Conservation (phyloP, 1,140 invertebrate species). For the Drosophila triauraria region DNA sequence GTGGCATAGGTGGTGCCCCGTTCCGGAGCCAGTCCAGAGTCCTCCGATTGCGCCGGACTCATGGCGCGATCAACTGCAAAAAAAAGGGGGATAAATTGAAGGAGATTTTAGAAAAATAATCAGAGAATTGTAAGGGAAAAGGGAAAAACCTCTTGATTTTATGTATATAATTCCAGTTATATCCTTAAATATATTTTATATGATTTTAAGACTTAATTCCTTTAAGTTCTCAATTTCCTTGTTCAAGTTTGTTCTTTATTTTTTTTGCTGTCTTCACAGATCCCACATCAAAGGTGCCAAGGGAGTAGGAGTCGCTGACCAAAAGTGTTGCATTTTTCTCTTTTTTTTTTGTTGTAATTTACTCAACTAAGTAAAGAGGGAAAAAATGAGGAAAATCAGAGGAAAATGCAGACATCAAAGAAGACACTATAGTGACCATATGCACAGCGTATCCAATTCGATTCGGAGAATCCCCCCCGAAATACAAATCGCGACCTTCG, state of each 20-base stretch:
- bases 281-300: conserved; percentile 65
- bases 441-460: conserved; percentile 26
- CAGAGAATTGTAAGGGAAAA: not conserved
- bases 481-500: conserved; percentile 57
- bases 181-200: too few relatives aligned
- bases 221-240: not conserved
- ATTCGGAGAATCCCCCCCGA: conserved; percentile 25
- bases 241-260: too few relatives aligned
- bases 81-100: not conserved
- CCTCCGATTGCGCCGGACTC: conserved; percentile 85
- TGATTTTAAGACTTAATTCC: too few relatives aligned
- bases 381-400: not conserved
- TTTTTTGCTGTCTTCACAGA: not conserved
- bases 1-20: conserved; percentile 84
- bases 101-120: too few relatives aligned
- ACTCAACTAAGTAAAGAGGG: conserved; percentile 16
- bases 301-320: conserved; percentile 16
- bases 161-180: too few relatives aligned
- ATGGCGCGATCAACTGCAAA: conserved; percentile 83
- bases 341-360: conserved; percentile 35
- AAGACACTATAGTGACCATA: conserved; percentile 17
- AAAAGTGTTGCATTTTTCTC: conserved; percentile 9
- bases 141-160: not conserved
- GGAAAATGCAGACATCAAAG: conserved; percentile 32
- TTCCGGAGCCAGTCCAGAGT: conserved; percentile 83